phyloP scores from a whole-genome alignment of 2,888 invertebrate species.

The Meliscaeva auricollis region DNA sequence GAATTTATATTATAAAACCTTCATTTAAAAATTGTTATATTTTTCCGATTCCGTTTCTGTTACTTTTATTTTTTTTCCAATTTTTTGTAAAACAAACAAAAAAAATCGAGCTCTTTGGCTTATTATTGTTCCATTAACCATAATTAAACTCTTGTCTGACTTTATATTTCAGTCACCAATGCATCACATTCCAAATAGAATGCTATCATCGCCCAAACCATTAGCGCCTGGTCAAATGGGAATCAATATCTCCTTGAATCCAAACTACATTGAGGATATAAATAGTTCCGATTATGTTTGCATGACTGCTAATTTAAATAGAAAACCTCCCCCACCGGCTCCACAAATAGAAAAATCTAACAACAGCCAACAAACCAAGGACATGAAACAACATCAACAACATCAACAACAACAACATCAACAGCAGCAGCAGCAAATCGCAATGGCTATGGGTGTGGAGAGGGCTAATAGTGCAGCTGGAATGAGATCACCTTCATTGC shows the following conservation, averaged over 20 bases:
- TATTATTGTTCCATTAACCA: too few relatives aligned
- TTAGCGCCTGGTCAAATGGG: conserved; percentile 72
- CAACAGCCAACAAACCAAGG: conserved; percentile 46
- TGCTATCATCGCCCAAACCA: conserved; percentile 58
- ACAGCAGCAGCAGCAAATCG: conserved; percentile 75
- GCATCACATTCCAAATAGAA: conserved; percentile 78
- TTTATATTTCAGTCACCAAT: conserved; percentile 70
- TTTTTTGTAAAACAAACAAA: too few relatives aligned
- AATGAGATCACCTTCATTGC: conserved; percentile 71
- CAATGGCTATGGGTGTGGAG: conserved; percentile 68
- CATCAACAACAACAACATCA: conserved; percentile 59
- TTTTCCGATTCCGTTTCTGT: too few relatives aligned
- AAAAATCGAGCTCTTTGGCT: too few relatives aligned
- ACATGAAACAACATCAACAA: conserved; percentile 15
- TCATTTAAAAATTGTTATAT: too few relatives aligned
- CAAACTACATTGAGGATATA: conserved; percentile 87
- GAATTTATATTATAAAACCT: too few relatives aligned
- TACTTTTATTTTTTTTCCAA: too few relatives aligned
- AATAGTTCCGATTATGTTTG: conserved; percentile 93
- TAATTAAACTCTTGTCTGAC: too few relatives aligned
- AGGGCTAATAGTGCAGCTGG: conserved; percentile 50
- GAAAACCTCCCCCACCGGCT: conserved; percentile 65
- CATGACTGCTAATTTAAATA: conserved; percentile 90
- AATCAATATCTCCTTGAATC: conserved; percentile 83
- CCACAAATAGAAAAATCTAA: conserved; percentile 58